Conservation (phyloP, 2,888 invertebrate species). For the Stramonita haemastoma region DNA sequence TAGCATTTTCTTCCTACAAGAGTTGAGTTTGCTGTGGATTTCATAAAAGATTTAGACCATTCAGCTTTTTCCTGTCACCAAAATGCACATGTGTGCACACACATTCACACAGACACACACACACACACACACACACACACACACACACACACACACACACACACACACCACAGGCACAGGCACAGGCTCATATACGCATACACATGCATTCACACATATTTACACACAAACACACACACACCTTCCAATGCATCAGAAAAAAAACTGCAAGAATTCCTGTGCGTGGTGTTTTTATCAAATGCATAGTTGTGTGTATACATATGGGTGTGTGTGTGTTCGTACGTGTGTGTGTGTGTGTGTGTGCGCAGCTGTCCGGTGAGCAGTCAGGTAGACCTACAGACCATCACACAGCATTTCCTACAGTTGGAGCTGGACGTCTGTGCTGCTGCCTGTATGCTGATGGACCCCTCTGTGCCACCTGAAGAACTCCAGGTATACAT, state of each 20-base stretch:
- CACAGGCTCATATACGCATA: no score
- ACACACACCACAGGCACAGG: no score
- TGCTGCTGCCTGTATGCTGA: conserved; percentile 60
- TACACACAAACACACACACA: neutral
- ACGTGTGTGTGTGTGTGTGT: neutral
- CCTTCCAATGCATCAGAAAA: no score
- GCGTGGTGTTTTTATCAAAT: neutral
- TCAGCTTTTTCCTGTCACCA: neutral
- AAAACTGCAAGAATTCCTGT: neutral
- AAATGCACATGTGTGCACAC: neutral
- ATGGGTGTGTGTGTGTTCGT: neutral
- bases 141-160: neutral
- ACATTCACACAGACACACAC: neutral
- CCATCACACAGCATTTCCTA: conserved; percentile 54
- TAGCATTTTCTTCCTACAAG: no score
- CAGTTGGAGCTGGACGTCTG: conserved; percentile 61
- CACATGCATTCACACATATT: neutral
- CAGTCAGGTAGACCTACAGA: conserved; percentile 56
- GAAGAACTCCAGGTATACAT: neutral
- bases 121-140: neutral
- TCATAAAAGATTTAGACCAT: no score
- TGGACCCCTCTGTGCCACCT: conserved; percentile 42
- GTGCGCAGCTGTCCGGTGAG: conserved; percentile 66
- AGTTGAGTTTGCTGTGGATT: no score
- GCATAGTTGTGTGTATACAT: neutral